A percentile compares a stretch with the other conserved stretches of the same genome.
Conservation (phyloP, 2,113 vertebrate genomes). For the Thunnus thynnus region DNA sequence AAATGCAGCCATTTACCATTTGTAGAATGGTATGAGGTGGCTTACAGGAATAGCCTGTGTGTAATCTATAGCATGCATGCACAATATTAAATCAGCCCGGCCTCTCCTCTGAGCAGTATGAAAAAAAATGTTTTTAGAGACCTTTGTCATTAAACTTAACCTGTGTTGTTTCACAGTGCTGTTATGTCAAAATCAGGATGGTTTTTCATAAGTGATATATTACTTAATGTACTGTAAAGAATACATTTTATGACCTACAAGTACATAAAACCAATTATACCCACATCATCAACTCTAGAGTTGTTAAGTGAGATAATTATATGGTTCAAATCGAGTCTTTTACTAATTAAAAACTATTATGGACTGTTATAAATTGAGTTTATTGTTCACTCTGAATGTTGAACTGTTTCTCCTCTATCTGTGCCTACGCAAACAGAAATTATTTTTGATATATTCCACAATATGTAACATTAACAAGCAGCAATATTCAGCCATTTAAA, state of each 20-base stretch:
- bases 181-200: not conserved
- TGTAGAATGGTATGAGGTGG: too few species aligned
- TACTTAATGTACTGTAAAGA: slow-evolving; percentile 32
- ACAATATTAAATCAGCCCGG: not conserved
- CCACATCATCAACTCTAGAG: slow-evolving; percentile 20
- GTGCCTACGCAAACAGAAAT: not conserved
- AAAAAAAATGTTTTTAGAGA: not conserved
- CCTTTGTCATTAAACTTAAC: not conserved
- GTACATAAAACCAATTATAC: slow-evolving; percentile 37
- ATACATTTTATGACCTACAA: slow-evolving; percentile 38
- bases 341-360: slow-evolving; percentile 25
- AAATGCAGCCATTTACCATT: too few species aligned
- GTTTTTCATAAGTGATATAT: slow-evolving; percentile 19
- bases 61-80: not conserved
- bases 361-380: slow-evolving; percentile 2
- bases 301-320: slow-evolving; percentile 18
- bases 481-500: slow-evolving; percentile 30
- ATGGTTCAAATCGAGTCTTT: slow-evolving; percentile 19
- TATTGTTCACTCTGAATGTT: slow-evolving; percentile 3
- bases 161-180: not conserved
- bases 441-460: slow-evolving; percentile 17
- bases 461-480: slow-evolving; percentile 14
- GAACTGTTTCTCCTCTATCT: not conserved
- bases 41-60: not conserved
- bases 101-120: not conserved